Base-by-base conservation (phyloP, 1,140 invertebrate species). In the Varroa destructor region DNA sequence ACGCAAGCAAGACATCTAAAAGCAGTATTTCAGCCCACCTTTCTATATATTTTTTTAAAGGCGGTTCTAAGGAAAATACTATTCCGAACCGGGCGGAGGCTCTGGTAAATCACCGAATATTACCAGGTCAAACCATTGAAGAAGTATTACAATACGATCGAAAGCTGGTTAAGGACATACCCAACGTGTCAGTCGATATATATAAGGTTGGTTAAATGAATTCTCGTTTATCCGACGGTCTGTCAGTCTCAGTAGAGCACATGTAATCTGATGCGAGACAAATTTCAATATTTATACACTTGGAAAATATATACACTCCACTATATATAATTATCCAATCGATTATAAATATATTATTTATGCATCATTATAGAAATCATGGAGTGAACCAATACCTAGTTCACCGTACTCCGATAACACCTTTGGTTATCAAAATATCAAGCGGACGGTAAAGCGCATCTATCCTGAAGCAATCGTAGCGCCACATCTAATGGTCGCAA, bases 81-180 rank as follows among this genome's bases (percentile, higher is more conserved):
- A 76, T 85, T n/a, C 82, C 83, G 3, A 76, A 78, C n/a, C 74
- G 77, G 3, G 84, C 83, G 10, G 78, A 74, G 57, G 84, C 83
- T 37, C 75, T 79, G 37, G 78, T 85, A 2, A 85, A 85, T 76
- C 83, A 85, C 73, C 78, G 84, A 71, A 80, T 84, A 56, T 83
- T 85, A 77, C 83, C 83, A 43, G 77, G 80, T 14, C 80, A 84
- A 76, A 79, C 79, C 46, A 74, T 83, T 6, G 74, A 80, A 73
- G 79, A 84, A 73, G 77, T 84, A 36, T 56, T 85, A 54, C 79
- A 81, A 55, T 79, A 80, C 78, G 83, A 85, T 73, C 75, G 76
- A 36, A 73, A 77, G 46, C 73, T 83, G 1, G 82, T 85, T 36
- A 78, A 78, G 74, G 84, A 85, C 77, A 78, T 79, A 1, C 73